phyloP scores from a whole-genome alignment of 1,140 invertebrate species.

The Caerostris darwini region DNA sequence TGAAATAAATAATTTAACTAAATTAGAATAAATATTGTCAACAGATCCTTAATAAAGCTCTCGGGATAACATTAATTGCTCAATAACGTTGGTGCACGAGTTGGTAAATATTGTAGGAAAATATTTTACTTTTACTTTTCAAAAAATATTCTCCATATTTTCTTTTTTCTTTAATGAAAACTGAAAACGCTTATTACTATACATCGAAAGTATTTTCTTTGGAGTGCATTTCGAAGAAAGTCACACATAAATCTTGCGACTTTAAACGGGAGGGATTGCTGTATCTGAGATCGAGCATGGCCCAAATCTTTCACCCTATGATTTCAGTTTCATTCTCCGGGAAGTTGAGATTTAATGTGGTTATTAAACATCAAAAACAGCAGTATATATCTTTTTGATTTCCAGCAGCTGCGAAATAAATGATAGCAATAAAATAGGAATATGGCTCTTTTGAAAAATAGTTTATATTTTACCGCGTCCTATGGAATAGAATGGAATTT shows the following conservation, averaged over 20 bases:
- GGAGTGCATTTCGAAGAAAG: not conserved
- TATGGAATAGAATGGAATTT: conserved; percentile 33
- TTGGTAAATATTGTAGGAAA: too few species aligned
- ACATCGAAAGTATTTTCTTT: not conserved
- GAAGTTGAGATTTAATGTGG: conserved; percentile 30
- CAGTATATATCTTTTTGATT: conserved; percentile 55
- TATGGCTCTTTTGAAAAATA: conserved; percentile 45
- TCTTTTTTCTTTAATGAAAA: not conserved
- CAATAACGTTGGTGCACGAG: too few species aligned
- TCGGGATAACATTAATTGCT: too few species aligned
- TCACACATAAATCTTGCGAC: not conserved
- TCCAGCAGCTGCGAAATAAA: conserved; percentile 39
- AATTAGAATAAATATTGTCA: too few species aligned
- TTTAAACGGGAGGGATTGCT: not conserved
- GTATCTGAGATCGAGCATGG: not conserved
- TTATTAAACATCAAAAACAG: conserved; percentile 58
- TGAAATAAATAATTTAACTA: too few species aligned
- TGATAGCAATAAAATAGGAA: conserved; percentile 56
- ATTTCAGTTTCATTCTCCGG: not conserved
- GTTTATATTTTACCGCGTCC: conserved; percentile 40
- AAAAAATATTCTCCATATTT: not conserved
- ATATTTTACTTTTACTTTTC: too few species aligned
- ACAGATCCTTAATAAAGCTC: too few species aligned
- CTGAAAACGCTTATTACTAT: not conserved
- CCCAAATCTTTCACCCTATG: not conserved